Base-by-base conservation (phyloP, 1,140 invertebrate species). In the Hyphantria cunea region DNA sequence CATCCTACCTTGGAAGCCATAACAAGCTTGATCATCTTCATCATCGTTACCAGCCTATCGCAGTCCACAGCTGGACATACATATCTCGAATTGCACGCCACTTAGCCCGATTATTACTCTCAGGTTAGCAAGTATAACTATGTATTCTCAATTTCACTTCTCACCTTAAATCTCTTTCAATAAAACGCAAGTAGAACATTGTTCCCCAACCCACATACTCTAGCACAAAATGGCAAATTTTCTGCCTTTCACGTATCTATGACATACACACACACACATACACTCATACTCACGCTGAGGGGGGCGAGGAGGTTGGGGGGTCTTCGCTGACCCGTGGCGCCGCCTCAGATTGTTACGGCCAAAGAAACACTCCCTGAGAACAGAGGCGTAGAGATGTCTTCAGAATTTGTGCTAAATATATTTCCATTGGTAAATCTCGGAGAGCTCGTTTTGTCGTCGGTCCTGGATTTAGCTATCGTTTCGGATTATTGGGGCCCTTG, bases 271-370 rank as follows among this genome's bases (percentile, higher is more conserved):
- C 55, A 39, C 66, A 66, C 56, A 64, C 50, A 64, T 31, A 48
- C 49, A 42, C 25, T 17, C 37, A 37, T 62, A 60, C 37, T 25
- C 37, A n/a, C n/a, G 58, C 64, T 55, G 52, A 56, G 45, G 33
- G 48, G 15, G 65, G 70, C 72, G 52, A 70, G 61, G 41, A 60
- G 17, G 17, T 25, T 25, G 17, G 67, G 77, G 73, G 68, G 64
- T 58, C 72, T 65, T 68, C 70, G 73, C 82, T 88, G 84, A 88
- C 84, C 84, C 83, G 76, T 80, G 83, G 85, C 83, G 83, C 81
- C 84, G 78, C 76, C 78, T 83, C 74, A 78, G 79, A 83, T 86
- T 88, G 85, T 88, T 88, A 88, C 82, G 78, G 82, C 76, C 80
- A 82, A 76, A 81, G 78, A 79, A 84, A 83, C 80, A 84, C 79